These are phyloP conservation scores for Strigamia crassipes DNA, from an alignment of 2,888 invertebrate species.

Conservation along the genomic window DNA sequence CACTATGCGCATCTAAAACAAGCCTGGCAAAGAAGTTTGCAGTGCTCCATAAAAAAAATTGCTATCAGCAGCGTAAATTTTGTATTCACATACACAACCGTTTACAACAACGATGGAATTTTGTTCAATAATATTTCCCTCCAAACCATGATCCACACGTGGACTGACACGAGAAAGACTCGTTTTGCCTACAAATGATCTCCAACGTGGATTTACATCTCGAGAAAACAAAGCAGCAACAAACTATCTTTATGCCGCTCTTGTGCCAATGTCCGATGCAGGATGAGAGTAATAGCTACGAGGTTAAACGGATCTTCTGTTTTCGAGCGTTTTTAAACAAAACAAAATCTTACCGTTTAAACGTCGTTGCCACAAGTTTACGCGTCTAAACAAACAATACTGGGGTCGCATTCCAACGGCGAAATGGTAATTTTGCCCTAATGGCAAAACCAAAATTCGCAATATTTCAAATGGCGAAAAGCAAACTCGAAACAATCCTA, in stretches of 20 bases:
- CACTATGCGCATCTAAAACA: neutral
- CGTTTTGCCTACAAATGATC: constrained; percentile 10
- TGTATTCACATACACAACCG: constrained; percentile 14
- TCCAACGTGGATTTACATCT: neutral
- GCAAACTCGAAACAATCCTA: too few relatives aligned
- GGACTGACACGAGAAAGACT: neutral
- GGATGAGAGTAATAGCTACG: too few relatives aligned
- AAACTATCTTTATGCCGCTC: neutral
- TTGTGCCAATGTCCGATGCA: neutral
- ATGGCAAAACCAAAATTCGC: too few relatives aligned
- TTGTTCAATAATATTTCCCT: neutral
- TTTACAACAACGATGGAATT: neutral
- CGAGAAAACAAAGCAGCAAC: neutral
- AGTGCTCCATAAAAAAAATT: neutral
- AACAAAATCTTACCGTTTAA: too few relatives aligned
- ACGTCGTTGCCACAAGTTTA: too few relatives aligned
- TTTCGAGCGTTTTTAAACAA: too few relatives aligned
- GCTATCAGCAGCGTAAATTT: constrained; percentile 14
- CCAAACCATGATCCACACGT: neutral
- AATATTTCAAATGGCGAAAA: too few relatives aligned
- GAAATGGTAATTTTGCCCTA: too few relatives aligned
- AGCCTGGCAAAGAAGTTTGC: neutral
- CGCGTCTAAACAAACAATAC: too few relatives aligned
- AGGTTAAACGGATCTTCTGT: too few relatives aligned
- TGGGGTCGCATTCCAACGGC: too few relatives aligned